These are phyloP conservation scores for Allophyes oxyacanthae DNA, from an alignment of 2,888 invertebrate genomes.

Conservation along the genomic window DNA sequence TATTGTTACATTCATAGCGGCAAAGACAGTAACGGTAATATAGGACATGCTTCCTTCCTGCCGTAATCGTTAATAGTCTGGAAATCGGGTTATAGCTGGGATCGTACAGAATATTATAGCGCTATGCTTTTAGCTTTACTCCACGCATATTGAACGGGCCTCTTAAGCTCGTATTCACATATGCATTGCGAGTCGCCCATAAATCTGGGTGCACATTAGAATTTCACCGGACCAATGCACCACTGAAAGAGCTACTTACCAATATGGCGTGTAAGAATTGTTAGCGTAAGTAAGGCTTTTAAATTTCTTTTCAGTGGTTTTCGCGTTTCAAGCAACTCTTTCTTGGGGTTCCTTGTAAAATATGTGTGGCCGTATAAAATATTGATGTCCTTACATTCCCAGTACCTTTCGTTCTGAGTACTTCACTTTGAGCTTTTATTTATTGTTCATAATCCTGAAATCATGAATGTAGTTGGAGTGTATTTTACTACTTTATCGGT, in stretches of 20 bases:
- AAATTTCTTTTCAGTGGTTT: constrained; percentile 62
- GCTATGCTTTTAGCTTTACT: constrained; percentile 55
- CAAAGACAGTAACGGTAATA: constrained; percentile 42
- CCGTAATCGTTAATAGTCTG: constrained; percentile 59
- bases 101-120: constrained; percentile 54
- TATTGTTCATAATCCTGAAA: constrained; percentile 44
- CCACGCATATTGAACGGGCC: constrained; percentile 56
- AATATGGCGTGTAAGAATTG: constrained; percentile 61
- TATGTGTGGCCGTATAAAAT: constrained; percentile 31
- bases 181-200: constrained; percentile 63
- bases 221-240: constrained; percentile 64
- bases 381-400: constrained; percentile 26
- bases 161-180: constrained; percentile 65
- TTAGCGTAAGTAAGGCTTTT: constrained; percentile 63
- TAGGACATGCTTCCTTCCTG: constrained; percentile 51
- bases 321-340: constrained; percentile 34
- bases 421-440: constrained; percentile 26
- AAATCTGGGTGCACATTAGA: constrained; percentile 70
- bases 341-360: constrained; percentile 18
- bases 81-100: constrained; percentile 56
- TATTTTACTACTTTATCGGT: constrained; percentile 26
- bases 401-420: constrained; percentile 8
- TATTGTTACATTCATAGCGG: constrained; percentile 24
- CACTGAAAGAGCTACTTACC: constrained; percentile 61
- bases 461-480: constrained; percentile 34